Evolutionary conservation across 2,888 invertebrate genomes (phyloP), one percentile per base, ranked within the genome.

Genomic region (Limnephilus auricula): DNA sequence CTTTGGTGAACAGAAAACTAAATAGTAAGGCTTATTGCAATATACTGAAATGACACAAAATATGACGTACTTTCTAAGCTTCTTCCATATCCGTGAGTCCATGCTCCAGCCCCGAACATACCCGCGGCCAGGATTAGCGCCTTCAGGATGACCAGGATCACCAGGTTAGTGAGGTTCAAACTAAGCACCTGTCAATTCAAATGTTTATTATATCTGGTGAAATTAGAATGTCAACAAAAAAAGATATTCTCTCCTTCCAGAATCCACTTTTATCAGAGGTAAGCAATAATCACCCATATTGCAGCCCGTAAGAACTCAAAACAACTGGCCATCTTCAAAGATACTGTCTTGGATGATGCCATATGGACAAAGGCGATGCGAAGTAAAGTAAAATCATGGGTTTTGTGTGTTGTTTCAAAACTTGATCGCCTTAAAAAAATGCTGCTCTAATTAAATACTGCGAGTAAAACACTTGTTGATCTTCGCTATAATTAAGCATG

Each of bases 41-140:
- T 25, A 9, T n/a, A 6, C 5, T 65, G 25, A 65, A 65, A 25
- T 25, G 9, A n/a, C 65, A n/a, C n/a, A 65, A 65, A 50, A 80
- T 18, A 31, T 25, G 2, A 82, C 91, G 94, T 94, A 96, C 97
- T 96, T 92, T 97, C 96, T n/a, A 96, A 95, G 93, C 96, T 96
- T 92, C 97, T 96, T 0, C 96, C 97, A 93, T 96, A 96, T 30
- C 95, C 96, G 87, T 94, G 94, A 89, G 95, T 95, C 97, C 97
- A 97, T n/a, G 97, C 96, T 0, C 97, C 97, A 1, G 97, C 97
- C 10, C 98, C 98, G 93, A 98, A 95, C 94, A 98, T 97, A 0
- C 98, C 98, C 18, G 98, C 98, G 0, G 98, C 98, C 93, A 98
- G 97, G 92, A 98, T 97, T 12, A 98, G 95, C 0, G 98, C 98